A percentile compares a stretch with the other conserved stretches of the same genome.
Conservation (phyloP, 2,888 invertebrate genomes). For the Orthosia incerta region DNA sequence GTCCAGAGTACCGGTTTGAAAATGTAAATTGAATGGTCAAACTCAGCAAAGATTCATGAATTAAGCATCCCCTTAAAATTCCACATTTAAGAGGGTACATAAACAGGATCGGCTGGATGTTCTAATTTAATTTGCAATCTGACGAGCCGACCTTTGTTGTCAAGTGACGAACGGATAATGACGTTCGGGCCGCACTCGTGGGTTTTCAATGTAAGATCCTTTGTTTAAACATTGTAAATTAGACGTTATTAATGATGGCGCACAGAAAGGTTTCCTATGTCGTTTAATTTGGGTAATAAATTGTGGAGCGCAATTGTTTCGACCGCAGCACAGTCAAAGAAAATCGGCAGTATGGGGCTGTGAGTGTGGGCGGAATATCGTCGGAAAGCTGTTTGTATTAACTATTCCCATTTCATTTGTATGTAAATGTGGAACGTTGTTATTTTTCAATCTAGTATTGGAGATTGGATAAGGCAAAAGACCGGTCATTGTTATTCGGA, state of each 20-base stretch:
- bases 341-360: conserved; percentile 55
- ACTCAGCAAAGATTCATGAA: conserved; percentile 86
- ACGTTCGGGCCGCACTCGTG: conserved; percentile 73
- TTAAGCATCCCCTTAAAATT: conserved; percentile 87
- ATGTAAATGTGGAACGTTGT: conserved; percentile 67
- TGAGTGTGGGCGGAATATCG: conserved; percentile 48
- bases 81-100: conserved; percentile 83
- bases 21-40: conserved; percentile 89
- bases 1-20: conserved; percentile 81
- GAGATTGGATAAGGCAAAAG: conserved; percentile 82
- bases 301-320: conserved; percentile 70
- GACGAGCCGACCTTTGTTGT: conserved; percentile 80
- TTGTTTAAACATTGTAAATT: conserved; percentile 80
- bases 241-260: conserved; percentile 81
- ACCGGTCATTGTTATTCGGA: conserved; percentile 83
- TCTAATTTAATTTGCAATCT: conserved; percentile 87
- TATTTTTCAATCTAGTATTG: conserved; percentile 77
- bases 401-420: conserved; percentile 57
- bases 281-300: conserved; percentile 76
- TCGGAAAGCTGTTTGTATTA: conserved; percentile 48
- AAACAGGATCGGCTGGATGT: conserved; percentile 81
- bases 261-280: conserved; percentile 77
- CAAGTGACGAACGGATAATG: conserved; percentile 82
- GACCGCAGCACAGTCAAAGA: conserved; percentile 68
- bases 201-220: conserved; percentile 73